Conservation (phyloP, 2,797 vertebrate species). For the Aeoliscus strigatus region DNA sequence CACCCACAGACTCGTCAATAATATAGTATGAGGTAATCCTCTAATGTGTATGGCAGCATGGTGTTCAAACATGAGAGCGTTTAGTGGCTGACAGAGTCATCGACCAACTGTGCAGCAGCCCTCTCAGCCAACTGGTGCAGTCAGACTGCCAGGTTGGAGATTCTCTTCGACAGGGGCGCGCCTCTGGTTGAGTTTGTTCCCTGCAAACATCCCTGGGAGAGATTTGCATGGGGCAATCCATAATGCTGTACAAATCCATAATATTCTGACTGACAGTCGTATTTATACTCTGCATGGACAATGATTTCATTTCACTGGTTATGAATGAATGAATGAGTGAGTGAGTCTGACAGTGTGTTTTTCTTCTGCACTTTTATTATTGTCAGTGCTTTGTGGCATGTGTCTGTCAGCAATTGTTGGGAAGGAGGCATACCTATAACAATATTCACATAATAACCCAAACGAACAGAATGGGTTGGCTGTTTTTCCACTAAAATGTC, state of each 20-base stretch:
- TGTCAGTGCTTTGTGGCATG: conserved; percentile 1
- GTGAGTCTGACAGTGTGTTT: background rate
- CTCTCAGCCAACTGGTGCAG: conserved; percentile 6
- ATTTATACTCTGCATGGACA: background rate
- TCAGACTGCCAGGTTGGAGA: conserved; percentile 4
- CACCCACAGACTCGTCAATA: background rate
- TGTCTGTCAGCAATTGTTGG: conserved; percentile 10
- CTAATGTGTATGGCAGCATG: background rate
- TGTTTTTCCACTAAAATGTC: conserved; percentile 1
- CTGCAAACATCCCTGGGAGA: conserved; percentile 4
- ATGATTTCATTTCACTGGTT: background rate
- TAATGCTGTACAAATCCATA: too few relatives aligned
- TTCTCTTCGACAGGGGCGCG: conserved; percentile 15
- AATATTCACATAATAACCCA: conserved; percentile 4
- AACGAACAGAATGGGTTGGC: background rate
- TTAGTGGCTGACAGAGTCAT: conserved; percentile 7
- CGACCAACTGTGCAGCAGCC: conserved; percentile 15
- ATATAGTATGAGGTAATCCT: background rate
- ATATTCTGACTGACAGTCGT: too few relatives aligned
- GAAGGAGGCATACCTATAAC: background rate
- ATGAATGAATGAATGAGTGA: background rate
- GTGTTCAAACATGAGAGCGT: conserved; percentile 6
- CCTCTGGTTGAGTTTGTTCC: conserved; percentile 8
- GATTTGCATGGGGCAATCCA: conserved; percentile 1
- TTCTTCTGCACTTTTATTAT: conserved; percentile 2